Base-by-base conservation (phyloP, 2,797 vertebrate genomes). In the Sandelia bainsii region DNA sequence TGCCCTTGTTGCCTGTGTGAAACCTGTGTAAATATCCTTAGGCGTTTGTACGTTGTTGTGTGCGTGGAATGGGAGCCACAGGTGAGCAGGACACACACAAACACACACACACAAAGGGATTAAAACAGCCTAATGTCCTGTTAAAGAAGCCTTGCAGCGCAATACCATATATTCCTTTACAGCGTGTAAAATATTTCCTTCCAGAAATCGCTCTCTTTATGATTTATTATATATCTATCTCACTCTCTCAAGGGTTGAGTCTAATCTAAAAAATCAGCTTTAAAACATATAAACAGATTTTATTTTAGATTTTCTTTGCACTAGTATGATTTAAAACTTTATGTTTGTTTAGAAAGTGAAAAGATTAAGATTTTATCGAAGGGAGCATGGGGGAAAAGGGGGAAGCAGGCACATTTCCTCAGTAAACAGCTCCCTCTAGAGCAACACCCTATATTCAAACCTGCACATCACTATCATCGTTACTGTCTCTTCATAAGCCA, bases 341-440 rank as follows among this genome's bases (percentile, higher is more conserved):
- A 14, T 19, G 14, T 3, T 62, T 57, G 59, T 59, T n/a, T 20
- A 22, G 0, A 57, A 39, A 59, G 9, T 3, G 60, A 27, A 44
- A 61, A 45, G 1, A 46, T 53, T 6, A 27, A 42, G 17, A 50
- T 56, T 70, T 27, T 66, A 37, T 39, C 46, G 62, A 53, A 72
- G 69, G 20, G 69, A 54, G 49, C 4, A 39, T 13, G 17, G 37
- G 19, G 29, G 60, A 20, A 17, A 58, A 53, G 5, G 13, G 25
- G 19, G 13, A 62, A 27, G 63, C 57, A 46, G 48, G 58, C 12
- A 27, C 57, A 29, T 86, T 89, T 89, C 74, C 45, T 86, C 90
- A 90, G 92, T 89, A 50, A 92, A 94, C 88, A 92, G 93, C 93
- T 81, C 92, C 93, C 90, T 92, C 93, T 94, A 92, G 89, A 94